A percentile compares a stretch with the other conserved stretches of the same genome.
Conservation (phyloP, 2,797 vertebrate species). For the Oryzias dopingdopingensis region DNA sequence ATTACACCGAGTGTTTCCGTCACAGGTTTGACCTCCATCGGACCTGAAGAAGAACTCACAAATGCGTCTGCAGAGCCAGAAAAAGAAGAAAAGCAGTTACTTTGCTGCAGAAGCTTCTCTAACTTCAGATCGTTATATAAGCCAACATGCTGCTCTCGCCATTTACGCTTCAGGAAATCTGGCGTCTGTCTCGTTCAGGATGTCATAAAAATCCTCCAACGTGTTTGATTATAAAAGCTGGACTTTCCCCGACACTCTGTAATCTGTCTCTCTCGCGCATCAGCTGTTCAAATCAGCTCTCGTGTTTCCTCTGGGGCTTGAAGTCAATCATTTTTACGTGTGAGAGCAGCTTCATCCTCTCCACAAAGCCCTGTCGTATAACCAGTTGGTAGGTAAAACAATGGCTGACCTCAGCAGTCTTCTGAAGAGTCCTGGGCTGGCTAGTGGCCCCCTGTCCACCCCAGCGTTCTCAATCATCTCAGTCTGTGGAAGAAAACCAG, state of each 20-base stretch:
- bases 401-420: constrained; percentile 53
- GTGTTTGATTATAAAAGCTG: constrained; percentile 34
- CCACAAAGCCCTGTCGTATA: background rate
- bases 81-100: constrained; percentile 6
- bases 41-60: constrained; percentile 54
- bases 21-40: constrained; percentile 7
- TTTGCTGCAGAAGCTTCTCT: no score
- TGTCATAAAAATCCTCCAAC: constrained; percentile 31
- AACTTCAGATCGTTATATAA: constrained; percentile 16
- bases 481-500: background rate
- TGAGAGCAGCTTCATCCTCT: constrained; percentile 2
- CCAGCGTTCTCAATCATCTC: background rate
- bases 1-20: background rate
- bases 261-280: constrained; percentile 25
- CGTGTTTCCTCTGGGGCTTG: constrained; percentile 18
- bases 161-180: constrained; percentile 29
- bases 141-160: constrained; percentile 17
- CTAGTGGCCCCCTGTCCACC: background rate
- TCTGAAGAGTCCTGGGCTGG: constrained; percentile 31
- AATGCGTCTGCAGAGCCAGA: constrained; percentile 46
- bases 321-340: constrained; percentile 17
- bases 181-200: constrained; percentile 29
- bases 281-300: constrained; percentile 22
- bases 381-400: no score
- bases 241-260: constrained; percentile 52